A percentile compares a stretch with the other conserved stretches of the same genome.
Conservation (phyloP, 2,797 vertebrate genomes). For the Ammospiza maritima region DNA sequence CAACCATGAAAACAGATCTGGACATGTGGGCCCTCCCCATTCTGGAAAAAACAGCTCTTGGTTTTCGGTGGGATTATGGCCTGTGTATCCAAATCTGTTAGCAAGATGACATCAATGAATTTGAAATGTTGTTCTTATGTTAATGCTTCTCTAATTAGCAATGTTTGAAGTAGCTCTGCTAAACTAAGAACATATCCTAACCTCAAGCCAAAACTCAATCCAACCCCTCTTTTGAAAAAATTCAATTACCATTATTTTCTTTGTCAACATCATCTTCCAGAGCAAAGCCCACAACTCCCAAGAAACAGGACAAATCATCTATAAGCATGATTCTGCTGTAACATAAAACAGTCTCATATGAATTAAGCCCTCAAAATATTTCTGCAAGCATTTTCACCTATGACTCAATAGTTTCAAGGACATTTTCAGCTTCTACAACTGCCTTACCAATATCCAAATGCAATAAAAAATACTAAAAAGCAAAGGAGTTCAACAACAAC, state of each 20-base stretch:
- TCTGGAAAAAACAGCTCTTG: constrained; percentile 13
- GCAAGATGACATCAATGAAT: constrained; percentile 66
- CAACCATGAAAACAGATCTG: background rate
- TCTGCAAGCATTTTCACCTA: constrained; percentile 10
- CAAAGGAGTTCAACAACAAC: background rate
- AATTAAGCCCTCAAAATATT: background rate
- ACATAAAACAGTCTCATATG: background rate
- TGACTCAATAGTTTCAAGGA: background rate
- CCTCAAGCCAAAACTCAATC: constrained; percentile 47
- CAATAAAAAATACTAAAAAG: background rate
- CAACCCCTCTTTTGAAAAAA: constrained; percentile 26
- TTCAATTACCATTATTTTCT: constrained; percentile 29
- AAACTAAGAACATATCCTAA: constrained; percentile 58
- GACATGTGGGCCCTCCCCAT: background rate
- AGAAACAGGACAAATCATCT: background rate
- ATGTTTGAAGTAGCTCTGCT: constrained; percentile 64
- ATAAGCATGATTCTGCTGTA: background rate
- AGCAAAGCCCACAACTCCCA: background rate
- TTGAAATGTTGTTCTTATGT: constrained; percentile 59
- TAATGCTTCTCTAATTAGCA: constrained; percentile 61
- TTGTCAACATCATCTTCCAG: constrained; percentile 9
- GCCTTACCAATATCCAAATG: background rate
- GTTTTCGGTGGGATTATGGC: constrained; percentile 11
- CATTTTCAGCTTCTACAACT: background rate
- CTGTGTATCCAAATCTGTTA: constrained; percentile 52